Evolutionary conservation across 2,113 vertebrate genomes (phyloP), one percentile per base, ranked within the genome.

Genomic region (Eptesicus fuscus): DNA sequence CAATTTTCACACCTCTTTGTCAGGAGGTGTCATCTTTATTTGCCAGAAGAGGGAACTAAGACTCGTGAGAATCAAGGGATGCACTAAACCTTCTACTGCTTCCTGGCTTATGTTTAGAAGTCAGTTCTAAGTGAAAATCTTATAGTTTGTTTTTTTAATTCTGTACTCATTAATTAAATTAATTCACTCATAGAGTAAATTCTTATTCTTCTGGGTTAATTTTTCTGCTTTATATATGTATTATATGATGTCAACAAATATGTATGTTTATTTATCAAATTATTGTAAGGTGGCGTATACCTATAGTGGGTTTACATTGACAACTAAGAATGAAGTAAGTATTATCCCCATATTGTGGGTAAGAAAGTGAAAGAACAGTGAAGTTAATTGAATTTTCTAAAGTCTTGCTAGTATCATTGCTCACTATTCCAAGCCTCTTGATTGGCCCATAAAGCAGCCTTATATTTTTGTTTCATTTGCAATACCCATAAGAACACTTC

Each of bases 31-130:
- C 83, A 23, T 79, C 49, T 92, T 79, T 44, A n/a, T 80, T 96
- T 95, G 89, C 83, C 44, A 96, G 44, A 71, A 11, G 35, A 78
- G 76, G 83, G 71, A 94, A 84, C 74, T 77, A 70, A 93, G 40
- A 93, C 28, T 88, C 42, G 4, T 2, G 44, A 35, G 70, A 49
- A 74, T 74, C 79, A 85, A 83, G 73, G 42, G 70, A 59, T 78
- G 14, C 28, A 32, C 14, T 80, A 37, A 71, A 11, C 44, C 40
- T 91, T 78, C 74, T 44, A 14, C 63, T 79, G 49, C 56, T 86
- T 94, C 53, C 74, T 89, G 87, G 63, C 47, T 76, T 40, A 20
- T 35, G 12, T 84, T 92, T 30, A 88, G 63, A 86, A 95, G 47
- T 85, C n/a, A 59, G 13, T 82, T 95, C 67, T 61, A 17, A 42